Base-by-base conservation (phyloP, 2,888 invertebrate genomes). In the Dasypolia templi region DNA sequence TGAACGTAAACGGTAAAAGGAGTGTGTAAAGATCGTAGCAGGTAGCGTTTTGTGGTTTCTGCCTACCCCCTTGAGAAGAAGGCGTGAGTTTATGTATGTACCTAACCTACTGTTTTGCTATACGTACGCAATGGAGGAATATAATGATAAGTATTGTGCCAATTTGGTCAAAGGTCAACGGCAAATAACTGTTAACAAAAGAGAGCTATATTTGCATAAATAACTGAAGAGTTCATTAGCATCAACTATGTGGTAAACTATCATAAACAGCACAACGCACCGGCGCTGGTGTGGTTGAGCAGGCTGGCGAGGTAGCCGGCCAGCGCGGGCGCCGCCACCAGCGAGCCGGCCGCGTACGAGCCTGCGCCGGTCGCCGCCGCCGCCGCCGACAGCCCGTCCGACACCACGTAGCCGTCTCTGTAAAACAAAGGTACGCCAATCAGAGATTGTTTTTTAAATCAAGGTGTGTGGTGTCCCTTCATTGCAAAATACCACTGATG, bases 221-320 rank as follows among this genome's bases (percentile, higher is more conserved):
- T 26, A n/a, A 22, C 49, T 32, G 19, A 72, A 53, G 19, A 58
- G 35, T n/a, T 39, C 7, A 29, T 35, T 26, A 53, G n/a, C 29
- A 26, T 17, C 17, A 35, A 46, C 46, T 65, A 26, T 19, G 42
- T 44, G 44, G 29, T 4, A 29, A 3, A 0, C 7, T 5, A 19
- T 61, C 19, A 26, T 61, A 42, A 26, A 14, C 12, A 42, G 12
- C 3, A 22, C 17, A 26, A 46, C 53, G 39, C 32, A 95, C 95
- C 94, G 7, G 90, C 83, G 81, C 94, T 95, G 44, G 92, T 92
- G 85, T 96, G 95, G 66, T 90, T 90, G 72, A 96, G 97, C 77
- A 97, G 92, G 14, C 92, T 88, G 77, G 96, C 90, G 42, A 98
- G 94, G 84, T 97, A 97, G 55, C 91, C 91, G 17, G 97, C 97